phyloP scores from a whole-genome alignment of 1,140 invertebrate genomes.

The Aleiodes sp. region DNA sequence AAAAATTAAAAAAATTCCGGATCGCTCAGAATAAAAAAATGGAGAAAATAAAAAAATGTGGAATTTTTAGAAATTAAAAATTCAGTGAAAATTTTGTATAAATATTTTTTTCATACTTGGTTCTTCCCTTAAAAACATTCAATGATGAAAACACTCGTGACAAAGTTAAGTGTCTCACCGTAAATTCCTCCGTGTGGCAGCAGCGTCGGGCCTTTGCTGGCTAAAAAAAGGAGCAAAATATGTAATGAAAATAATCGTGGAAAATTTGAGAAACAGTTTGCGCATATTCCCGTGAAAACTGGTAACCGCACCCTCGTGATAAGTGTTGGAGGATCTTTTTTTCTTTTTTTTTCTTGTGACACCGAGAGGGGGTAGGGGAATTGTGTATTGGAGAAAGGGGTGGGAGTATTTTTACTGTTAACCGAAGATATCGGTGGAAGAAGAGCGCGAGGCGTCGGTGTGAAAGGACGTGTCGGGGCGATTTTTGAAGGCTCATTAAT shows the following conservation, averaged over 20 bases:
- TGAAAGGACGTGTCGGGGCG: constrained; percentile 14
- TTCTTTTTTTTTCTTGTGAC: too few species aligned
- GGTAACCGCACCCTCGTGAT: constrained; percentile 35
- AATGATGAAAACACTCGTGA: too few species aligned
- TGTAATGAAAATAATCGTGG: neutral
- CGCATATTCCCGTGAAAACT: constrained; percentile 1
- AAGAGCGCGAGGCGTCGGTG: constrained; percentile 24
- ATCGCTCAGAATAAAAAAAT: too few species aligned
- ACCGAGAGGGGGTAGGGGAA: neutral
- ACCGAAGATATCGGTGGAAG: neutral
- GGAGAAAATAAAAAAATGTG: neutral
- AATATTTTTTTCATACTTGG: too few species aligned
- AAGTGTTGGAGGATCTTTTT: neutral
- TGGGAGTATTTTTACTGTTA: neutral
- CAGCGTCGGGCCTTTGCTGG: constrained; percentile 12
- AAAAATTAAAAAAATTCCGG: neutral
- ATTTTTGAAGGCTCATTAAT: too few species aligned
- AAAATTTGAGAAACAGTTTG: constrained; percentile 11
- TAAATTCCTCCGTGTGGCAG: constrained; percentile 21
- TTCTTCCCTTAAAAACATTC: too few species aligned
- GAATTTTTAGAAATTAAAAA: neutral
- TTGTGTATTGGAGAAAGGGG: too few species aligned
- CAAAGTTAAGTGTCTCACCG: neutral
- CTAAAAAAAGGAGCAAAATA: neutral
- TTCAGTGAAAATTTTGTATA: neutral